Evolutionary conservation across 2,797 vertebrate genomes (phyloP).

Genomic region (Tenualosa ilisha): DNA sequence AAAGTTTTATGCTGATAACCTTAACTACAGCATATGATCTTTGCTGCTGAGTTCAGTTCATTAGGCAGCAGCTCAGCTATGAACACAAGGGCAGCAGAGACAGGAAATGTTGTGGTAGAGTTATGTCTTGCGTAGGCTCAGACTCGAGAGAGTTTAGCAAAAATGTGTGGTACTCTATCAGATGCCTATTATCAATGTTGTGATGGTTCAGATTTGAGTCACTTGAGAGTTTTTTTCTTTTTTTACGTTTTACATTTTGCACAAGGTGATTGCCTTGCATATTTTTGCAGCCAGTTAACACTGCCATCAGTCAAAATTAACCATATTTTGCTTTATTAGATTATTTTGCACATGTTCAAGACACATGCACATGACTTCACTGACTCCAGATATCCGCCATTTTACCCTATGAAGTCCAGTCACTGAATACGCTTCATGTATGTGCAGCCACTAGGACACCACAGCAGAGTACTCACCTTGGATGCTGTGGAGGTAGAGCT

Average conservation of each 20-base stretch:
- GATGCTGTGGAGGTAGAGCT: slow-evolving; percentile 78
- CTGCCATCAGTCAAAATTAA: neutral
- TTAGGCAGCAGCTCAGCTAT: neutral
- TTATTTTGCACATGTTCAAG: neutral
- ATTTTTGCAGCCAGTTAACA: neutral
- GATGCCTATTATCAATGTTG: neutral
- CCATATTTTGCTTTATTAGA: no score
- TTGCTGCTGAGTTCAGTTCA: neutral
- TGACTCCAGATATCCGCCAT: neutral
- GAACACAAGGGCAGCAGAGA: neutral
- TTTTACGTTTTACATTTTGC: no score
- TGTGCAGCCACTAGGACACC: neutral
- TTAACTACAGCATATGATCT: neutral
- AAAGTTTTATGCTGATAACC: neutral
- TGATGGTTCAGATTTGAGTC: neutral
- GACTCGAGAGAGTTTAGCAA: neutral
- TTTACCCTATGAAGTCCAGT: neutral
- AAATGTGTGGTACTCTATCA: neutral
- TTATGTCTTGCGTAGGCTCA: neutral
- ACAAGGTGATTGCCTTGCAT: neutral
- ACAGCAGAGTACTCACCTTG: slow-evolving; percentile 76
- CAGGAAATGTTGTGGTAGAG: slow-evolving; percentile 16
- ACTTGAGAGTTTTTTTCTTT: no score
- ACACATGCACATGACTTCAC: neutral
- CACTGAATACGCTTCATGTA: neutral